Evolutionary conservation across 2,797 vertebrate species (phyloP).

Genomic region (Chromis chromis): DNA sequence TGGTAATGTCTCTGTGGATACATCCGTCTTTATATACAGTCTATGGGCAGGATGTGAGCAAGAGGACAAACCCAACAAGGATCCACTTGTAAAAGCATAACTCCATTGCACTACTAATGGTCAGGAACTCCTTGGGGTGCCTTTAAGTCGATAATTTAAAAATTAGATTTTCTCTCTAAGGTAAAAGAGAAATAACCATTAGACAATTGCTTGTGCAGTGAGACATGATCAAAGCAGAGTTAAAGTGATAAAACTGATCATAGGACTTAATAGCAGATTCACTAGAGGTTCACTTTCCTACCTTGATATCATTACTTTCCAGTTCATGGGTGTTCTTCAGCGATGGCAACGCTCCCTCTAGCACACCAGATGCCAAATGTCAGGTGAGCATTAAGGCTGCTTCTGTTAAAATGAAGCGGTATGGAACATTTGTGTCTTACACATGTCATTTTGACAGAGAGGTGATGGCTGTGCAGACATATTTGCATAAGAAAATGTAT

Average conservation of each 20-base stretch:
- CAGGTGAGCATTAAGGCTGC: background rate
- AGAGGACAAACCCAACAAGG: too few species aligned
- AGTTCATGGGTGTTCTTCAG: constrained; percentile 3
- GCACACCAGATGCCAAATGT: constrained; percentile 11
- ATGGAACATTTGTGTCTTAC: background rate
- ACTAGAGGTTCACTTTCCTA: constrained; percentile 2
- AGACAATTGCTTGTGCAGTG: background rate
- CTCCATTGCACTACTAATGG: background rate
- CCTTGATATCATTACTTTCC: constrained; percentile 16
- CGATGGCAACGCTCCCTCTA: background rate
- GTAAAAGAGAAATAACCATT: background rate
- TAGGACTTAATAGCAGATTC: constrained; percentile 6
- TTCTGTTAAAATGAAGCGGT: background rate
- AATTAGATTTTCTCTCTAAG: background rate
- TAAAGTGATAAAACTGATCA: constrained; percentile 2
- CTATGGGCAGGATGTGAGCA: too few species aligned
- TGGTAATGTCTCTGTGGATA: too few species aligned
- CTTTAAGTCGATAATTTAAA: background rate
- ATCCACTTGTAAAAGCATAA: background rate
- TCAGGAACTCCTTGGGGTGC: background rate
- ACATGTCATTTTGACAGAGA: too few species aligned
- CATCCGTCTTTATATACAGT: too few species aligned
- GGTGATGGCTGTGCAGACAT: background rate
- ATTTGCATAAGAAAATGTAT: constrained; percentile 4
- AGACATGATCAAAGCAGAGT: constrained; percentile 18